Conservation (phyloP, 2,797 vertebrate genomes). For the Girardinus metallicus region DNA sequence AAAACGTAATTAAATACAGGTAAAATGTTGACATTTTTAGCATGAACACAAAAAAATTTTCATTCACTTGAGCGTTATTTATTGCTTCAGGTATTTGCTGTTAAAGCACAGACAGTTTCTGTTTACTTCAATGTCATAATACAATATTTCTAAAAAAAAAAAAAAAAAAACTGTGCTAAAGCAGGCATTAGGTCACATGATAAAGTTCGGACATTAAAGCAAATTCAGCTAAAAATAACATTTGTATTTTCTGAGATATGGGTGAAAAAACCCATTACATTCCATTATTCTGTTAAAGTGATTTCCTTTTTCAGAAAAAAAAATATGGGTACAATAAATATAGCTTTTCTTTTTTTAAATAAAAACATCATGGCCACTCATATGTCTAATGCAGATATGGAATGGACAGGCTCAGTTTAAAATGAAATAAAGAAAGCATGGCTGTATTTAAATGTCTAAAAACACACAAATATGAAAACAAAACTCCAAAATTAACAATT, state of each 20-base stretch:
- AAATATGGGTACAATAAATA: background rate
- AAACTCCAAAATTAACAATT: background rate
- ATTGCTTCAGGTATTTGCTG: conserved; percentile 83
- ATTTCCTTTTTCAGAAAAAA: background rate
- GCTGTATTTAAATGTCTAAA: background rate
- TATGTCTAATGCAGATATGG: background rate
- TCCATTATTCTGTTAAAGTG: background rate
- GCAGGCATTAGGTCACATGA: conserved; percentile 49
- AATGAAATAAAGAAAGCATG: background rate
- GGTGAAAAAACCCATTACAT: background rate
- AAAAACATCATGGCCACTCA: background rate
- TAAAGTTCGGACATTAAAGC: conserved; percentile 34
- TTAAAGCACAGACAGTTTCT: conserved; percentile 71
- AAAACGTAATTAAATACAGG: conserved; percentile 41
- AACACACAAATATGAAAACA: background rate
- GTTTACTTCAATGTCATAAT: conserved; percentile 57
- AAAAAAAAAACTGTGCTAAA: conserved; percentile 21
- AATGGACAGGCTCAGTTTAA: conserved; percentile 12
- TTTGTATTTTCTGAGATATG: conserved; percentile 20
- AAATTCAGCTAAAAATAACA: conserved; percentile 13
- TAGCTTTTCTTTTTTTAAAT: background rate
- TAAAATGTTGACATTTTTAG: conserved; percentile 32
- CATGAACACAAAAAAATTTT: conserved; percentile 46
- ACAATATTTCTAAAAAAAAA: conserved; percentile 35
- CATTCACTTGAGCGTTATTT: conserved; percentile 76